Conservation (phyloP, 1,140 invertebrate genomes). For the Carposina sasakii region DNA sequence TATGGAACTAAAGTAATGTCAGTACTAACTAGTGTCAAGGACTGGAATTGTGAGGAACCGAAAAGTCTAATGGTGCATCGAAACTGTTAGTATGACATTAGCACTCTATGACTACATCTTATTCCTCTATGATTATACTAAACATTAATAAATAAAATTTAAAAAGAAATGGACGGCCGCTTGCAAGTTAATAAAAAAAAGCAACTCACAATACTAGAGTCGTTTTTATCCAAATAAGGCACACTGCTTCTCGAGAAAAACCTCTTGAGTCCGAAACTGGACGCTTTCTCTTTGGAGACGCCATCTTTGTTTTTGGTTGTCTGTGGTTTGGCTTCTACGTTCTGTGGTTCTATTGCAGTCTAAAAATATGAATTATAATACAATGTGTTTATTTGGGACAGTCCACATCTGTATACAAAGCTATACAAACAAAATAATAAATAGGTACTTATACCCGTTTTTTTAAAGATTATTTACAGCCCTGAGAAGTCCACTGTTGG, state of each 20-base stretch:
- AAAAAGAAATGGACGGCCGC: no score
- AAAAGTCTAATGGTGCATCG: no score
- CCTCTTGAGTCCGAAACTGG: constrained; percentile 6
- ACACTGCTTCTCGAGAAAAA: constrained; percentile 13
- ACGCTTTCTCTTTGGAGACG: not conserved
- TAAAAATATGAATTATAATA: not conserved
- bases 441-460: no score
- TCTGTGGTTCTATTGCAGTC: not conserved
- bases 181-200: no score
- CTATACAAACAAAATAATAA: not conserved
- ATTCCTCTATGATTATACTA: no score
- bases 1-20: no score
- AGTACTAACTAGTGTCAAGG: no score
- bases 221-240: constrained; percentile 16
- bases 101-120: no score
- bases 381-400: not conserved
- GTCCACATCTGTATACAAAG: not conserved
- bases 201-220: constrained; percentile 28
- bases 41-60: no score
- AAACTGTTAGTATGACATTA: no score
- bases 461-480: not conserved
- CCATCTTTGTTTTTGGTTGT: not conserved
- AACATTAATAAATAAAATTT: no score
- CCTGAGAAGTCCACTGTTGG: no score
- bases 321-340: not conserved